Percentiles rank a stretch among this genome's conserved stretches.
Conservation (phyloP, 2,797 vertebrate genomes). For the Falco berigora region DNA sequence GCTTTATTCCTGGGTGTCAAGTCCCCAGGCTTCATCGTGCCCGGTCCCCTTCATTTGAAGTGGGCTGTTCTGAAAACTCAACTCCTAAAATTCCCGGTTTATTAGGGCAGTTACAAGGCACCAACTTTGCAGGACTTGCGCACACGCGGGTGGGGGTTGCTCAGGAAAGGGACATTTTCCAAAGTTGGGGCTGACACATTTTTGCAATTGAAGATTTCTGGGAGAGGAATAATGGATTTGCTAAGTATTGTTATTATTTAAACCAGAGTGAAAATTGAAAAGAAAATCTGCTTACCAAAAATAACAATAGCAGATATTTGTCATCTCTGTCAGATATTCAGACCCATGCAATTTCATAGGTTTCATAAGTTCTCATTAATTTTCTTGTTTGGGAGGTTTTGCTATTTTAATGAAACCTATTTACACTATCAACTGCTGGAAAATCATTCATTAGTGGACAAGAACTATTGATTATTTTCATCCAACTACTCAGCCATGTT, state of each 20-base stretch:
- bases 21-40: fast-evolving
- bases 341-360: slow-evolving; percentile 18
- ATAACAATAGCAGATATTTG: slow-evolving; percentile 47
- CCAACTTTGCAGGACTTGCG: background rate
- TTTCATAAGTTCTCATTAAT: slow-evolving; percentile 47
- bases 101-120: background rate
- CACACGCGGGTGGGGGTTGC: fast-evolving
- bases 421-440: slow-evolving; percentile 33
- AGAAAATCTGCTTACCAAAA: slow-evolving; percentile 48
- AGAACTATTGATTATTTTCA: slow-evolving; percentile 65
- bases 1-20: background rate
- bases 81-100: background rate
- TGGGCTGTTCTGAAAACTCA: background rate
- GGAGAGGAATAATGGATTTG: background rate
- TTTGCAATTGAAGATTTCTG: background rate
- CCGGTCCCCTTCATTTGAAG: background rate
- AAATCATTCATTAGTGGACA: slow-evolving; percentile 63
- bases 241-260: slow-evolving; percentile 32
- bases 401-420: slow-evolving; percentile 60
- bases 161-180: background rate
- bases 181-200: fast-evolving
- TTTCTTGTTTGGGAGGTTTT: slow-evolving; percentile 50
- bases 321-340: slow-evolving; percentile 37
- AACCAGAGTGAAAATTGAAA: slow-evolving; percentile 37
- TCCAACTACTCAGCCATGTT: slow-evolving; percentile 40